These are phyloP conservation scores for Geococcyx californianus DNA, from an alignment of 2,113 vertebrate genomes.

Conservation along the genomic window DNA sequence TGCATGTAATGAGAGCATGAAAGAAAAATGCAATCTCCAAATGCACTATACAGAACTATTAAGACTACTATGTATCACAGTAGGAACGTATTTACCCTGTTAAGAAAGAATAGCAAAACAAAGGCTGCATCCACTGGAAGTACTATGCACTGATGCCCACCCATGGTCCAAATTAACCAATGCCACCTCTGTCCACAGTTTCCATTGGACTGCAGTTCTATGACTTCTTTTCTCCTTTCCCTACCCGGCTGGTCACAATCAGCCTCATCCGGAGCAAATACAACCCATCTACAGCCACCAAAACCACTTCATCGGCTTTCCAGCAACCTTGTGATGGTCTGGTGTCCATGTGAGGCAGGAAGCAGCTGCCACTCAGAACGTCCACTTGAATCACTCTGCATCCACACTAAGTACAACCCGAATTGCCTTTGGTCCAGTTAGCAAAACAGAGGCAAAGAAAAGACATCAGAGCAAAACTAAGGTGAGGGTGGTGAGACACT, in stretches of 20 bases:
- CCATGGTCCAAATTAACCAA: background rate
- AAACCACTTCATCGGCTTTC: background rate
- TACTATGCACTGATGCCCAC: background rate
- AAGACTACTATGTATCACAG: background rate
- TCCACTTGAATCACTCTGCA: background rate
- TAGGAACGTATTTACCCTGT: background rate
- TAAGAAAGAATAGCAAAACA: background rate
- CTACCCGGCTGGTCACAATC: background rate
- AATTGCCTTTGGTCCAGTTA: background rate
- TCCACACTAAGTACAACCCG: background rate
- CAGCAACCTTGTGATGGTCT: background rate
- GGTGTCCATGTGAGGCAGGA: fast-evolving
- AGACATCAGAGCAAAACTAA: background rate
- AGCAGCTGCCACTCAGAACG: background rate
- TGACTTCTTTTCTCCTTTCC: background rate
- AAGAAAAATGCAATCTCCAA: background rate
- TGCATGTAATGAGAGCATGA: fast-evolving
- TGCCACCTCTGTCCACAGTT: background rate
- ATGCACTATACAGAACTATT: background rate
- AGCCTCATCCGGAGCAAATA: background rate
- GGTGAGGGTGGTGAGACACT: too few relatives aligned
- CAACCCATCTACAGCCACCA: background rate
- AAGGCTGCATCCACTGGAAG: background rate
- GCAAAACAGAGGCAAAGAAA: background rate
- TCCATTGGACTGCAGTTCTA: background rate